phyloP scores from a whole-genome alignment of 2,888 invertebrate genomes.

The Lamellibrachia columna region DNA sequence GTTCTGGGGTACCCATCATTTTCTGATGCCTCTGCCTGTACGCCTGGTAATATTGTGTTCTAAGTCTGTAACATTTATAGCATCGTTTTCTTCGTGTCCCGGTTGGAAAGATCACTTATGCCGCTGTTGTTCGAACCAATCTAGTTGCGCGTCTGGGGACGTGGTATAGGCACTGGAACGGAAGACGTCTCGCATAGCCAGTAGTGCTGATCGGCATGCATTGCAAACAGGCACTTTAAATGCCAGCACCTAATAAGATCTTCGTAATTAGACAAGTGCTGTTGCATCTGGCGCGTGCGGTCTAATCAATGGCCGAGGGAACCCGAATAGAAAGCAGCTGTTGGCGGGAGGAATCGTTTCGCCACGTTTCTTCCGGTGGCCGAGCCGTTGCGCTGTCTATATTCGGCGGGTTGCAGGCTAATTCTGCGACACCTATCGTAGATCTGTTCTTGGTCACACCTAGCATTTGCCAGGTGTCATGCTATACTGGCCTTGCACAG shows the following conservation, averaged over 20 bases:
- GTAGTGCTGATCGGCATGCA: neutral
- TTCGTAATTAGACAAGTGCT: neutral
- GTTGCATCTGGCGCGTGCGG: slow-evolving; percentile 5
- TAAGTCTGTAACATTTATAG: neutral
- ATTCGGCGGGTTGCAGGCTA: neutral
- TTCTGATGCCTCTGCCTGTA: neutral
- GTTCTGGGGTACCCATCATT: neutral
- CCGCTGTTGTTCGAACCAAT: neutral
- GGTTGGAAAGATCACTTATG: neutral
- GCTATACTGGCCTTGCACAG: neutral
- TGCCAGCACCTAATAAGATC: slow-evolving; percentile 9
- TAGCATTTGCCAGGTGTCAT: neutral
- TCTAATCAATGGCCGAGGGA: neutral
- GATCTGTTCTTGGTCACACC: neutral
- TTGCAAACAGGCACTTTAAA: neutral
- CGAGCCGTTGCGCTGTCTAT: neutral
- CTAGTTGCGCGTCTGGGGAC: neutral
- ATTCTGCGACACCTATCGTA: neutral
- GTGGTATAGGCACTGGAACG: neutral
- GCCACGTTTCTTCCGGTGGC: neutral
- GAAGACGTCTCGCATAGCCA: neutral
- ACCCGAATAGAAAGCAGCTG: neutral
- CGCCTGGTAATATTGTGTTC: neutral
- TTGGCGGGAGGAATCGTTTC: neutral
- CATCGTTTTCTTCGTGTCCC: neutral